These are phyloP conservation scores for Conistra vaccinii DNA, from an alignment of 2,888 invertebrate species.

Conservation along the genomic window DNA sequence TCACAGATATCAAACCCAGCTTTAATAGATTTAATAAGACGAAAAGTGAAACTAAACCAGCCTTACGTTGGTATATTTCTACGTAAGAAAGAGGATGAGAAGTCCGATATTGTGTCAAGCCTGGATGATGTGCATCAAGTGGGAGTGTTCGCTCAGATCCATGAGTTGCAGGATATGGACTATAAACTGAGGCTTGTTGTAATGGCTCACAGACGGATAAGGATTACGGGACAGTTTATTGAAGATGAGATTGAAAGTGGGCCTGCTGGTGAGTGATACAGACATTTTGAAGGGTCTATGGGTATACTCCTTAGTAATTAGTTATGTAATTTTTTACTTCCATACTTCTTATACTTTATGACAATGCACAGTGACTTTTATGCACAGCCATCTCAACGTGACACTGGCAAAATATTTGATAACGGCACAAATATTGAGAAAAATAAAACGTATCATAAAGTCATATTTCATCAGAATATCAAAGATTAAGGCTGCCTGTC, in stretches of 20 bases:
- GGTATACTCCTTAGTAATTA: neutral
- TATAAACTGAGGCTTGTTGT: conserved; percentile 97
- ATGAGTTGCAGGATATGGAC: conserved; percentile 98
- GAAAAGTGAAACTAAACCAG: conserved; percentile 98
- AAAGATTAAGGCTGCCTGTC: too few relatives aligned
- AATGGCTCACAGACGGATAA: conserved; percentile 97
- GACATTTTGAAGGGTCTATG: conserved; percentile 1
- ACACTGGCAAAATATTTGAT: too few relatives aligned
- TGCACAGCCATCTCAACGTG: too few relatives aligned
- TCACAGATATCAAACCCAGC: conserved; percentile 95
- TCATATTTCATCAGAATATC: too few relatives aligned
- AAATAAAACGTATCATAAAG: too few relatives aligned
- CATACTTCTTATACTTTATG: neutral
- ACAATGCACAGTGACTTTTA: too few relatives aligned
- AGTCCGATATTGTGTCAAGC: conserved; percentile 95
- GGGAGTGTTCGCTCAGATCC: conserved; percentile 99
- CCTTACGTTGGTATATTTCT: conserved; percentile 99
- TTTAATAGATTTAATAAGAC: conserved; percentile 96
- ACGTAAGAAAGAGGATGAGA: conserved; percentile 97
- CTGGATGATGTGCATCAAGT: conserved; percentile 96
- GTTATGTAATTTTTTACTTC: neutral
- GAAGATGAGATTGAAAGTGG: conserved; percentile 93
- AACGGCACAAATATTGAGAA: too few relatives aligned
- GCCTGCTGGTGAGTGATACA: conserved; percentile 84
- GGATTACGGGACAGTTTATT: conserved; percentile 94